Percentiles rank a stretch among this genome's conserved stretches.
phyloP scores from a whole-genome alignment of 1,140 invertebrate species.

The Lepidotrigona ventralis region DNA sequence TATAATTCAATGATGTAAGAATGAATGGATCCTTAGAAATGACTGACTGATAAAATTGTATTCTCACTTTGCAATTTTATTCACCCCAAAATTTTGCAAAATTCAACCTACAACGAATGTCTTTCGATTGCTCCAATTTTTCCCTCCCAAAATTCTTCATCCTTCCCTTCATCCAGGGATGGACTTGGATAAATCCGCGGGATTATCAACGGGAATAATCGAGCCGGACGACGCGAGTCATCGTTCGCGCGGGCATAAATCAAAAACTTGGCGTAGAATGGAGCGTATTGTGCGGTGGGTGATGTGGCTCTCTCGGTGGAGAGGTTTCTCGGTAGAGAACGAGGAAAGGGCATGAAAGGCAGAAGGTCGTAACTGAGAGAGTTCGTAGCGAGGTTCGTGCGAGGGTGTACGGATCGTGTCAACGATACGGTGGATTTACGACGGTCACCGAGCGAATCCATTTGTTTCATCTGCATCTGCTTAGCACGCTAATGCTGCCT shows the following conservation, averaged over 20 bases:
- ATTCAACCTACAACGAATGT: no score
- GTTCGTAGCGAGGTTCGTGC: conserved; percentile 68
- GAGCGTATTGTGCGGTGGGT: not conserved
- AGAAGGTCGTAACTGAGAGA: conserved; percentile 33
- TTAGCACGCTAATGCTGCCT: conserved; percentile 76
- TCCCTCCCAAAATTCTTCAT: not conserved
- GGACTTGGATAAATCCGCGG: not conserved
- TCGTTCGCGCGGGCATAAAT: conserved; percentile 23
- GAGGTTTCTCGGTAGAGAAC: conserved; percentile 22
- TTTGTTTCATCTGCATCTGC: conserved; percentile 78
- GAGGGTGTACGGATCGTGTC: conserved; percentile 76
- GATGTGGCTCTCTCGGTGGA: conserved; percentile 1
- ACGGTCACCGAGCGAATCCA: conserved; percentile 76
- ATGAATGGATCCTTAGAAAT: no score
- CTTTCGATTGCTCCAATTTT: no score
- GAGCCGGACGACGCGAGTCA: not conserved
- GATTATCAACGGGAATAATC: conserved; percentile 9
- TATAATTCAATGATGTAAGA: no score
- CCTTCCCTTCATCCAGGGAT: not conserved
- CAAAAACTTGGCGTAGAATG: conserved; percentile 8
- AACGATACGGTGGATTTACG: conserved; percentile 77
- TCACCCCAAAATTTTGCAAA: no score
- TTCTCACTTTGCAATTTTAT: no score
- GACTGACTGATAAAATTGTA: no score
- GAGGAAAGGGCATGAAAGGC: conserved; percentile 30